Percentiles rank a stretch among this genome's conserved stretches.
Evolutionary conservation across 2,797 vertebrate genomes (phyloP).

Genomic region (Lepidocolaptes lacrymiger): DNA sequence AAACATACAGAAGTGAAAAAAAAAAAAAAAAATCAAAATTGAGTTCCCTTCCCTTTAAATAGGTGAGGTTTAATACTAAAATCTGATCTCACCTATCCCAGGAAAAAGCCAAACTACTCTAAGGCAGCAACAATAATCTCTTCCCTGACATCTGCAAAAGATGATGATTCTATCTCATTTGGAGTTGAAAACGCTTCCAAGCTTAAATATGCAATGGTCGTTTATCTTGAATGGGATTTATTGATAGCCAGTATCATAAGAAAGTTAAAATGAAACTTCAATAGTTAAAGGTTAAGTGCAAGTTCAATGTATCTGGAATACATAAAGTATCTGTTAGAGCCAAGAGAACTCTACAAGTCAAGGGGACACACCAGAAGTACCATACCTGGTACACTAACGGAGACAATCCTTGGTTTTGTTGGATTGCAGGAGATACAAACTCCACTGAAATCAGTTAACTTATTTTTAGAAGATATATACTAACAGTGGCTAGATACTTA

Average conservation of each 20-base stretch:
- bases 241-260: neutral
- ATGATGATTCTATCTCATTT: neutral
- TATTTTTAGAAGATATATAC: neutral
- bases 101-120: neutral
- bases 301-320: neutral
- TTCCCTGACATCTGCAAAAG: neutral
- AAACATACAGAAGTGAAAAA: neutral
- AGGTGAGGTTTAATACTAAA: neutral
- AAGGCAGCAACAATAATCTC: neutral
- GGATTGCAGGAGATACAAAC: neutral
- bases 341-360: neutral
- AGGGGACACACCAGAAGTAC: neutral
- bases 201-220: neutral
- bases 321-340: neutral
- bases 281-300: too few relatives aligned
- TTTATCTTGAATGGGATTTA: neutral
- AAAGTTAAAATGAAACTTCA: too few relatives aligned
- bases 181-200: neutral
- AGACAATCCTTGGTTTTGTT: neutral
- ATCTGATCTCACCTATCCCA: neutral
- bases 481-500: neutral
- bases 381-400: accelerated
- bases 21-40: neutral
- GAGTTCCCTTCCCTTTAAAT: neutral
- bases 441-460: neutral